Evolutionary conservation across 64 coral and sea anemone genomes (phyloP), one percentile per base, ranked within the genome.

Genomic region (Dendrophyllia cribrosa): DNA sequence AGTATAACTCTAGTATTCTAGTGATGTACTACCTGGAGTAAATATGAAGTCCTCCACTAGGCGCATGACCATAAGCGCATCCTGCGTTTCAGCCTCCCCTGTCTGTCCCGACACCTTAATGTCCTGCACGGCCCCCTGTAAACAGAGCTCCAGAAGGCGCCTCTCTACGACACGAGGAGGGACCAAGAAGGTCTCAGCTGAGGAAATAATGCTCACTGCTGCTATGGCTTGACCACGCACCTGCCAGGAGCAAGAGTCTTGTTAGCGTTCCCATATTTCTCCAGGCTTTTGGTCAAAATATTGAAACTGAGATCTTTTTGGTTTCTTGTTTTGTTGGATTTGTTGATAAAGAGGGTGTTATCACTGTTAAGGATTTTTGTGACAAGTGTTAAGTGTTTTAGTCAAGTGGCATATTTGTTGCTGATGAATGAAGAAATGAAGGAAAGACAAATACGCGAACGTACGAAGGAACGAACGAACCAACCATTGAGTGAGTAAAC

Each of bases 191-290:
- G 77, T 77, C 69, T 99, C 88, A 53, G 43, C 74, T 11, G 94
- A 99, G 4, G 88, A 89, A 65, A 99, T 99, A 1, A 89, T 91
- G 43, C 94, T 99, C 69, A 99, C 92, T 26, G 94, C 88, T 3
- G 97, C 94, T 17, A 99, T 91, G n/a, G 90, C 91, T 87, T 99
- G 90, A 25, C 97, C 97, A 16, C 97, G 97, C 52, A 93, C 88
- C 97, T 99, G 46, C 7, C 9, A 87, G 47, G 77, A 62, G 46
- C 12, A 66, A 61, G 23, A 59, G 12, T 20, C 15, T 61, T n/a
- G 22, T 43, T 61, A 63, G 23, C 34, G 2, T 34, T 34, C 2
- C 34, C 34, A 2, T 2, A 34, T 34, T 2, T 34, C 34, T 34
- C 34, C 34, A 34, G 34, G 34, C 34, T 34, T 34, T 34, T 34